Base-by-base conservation (phyloP, 2,888 invertebrate species). In the Xanthostigma xanthostigma region DNA sequence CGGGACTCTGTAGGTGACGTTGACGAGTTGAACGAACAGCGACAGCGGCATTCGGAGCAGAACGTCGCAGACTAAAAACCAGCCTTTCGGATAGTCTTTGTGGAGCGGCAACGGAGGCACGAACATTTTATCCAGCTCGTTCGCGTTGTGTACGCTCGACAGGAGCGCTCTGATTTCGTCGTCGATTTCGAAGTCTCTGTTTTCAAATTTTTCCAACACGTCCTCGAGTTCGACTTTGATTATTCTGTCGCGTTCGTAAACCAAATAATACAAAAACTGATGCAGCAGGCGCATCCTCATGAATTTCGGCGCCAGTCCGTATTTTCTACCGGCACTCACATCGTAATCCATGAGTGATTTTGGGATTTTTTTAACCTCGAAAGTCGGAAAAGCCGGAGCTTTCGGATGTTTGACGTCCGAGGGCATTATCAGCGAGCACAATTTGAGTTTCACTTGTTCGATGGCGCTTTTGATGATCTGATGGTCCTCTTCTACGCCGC, bases 61-160 rank as follows among this genome's bases (percentile, higher is more conserved):
- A 2, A 83, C 63, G 59, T 89, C 87, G 53, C 78, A 75, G 52
- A 85, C 67, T 45, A 82, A 67, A 34, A 77, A 69, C 85, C 87
- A 87, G 9, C 85, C 84, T 8, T 59, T 39, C 1, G 70, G 69
- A 68, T 77, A 81, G 12, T 73, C 74, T 61, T 59, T 53, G 58
- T 81, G 77, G 41, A 62, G 58, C 0, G 78, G 78, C 41, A 86
- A 59, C 0, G 84, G 82, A 1, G 81, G 75, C 11, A 88, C 66
- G 60, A 85, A 86, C 65, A 80, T 81, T 60, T 77, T 80, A 83
- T 84, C 86, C 55, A 68, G 71, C 6, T 79, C 64, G 45, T 73
- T 69, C 4, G 66, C 67, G 37, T 64, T 69, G 50, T 75, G 78
- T 41, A 74, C 60, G 1, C 63, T 61, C 5, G 70, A 66, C 55